Percentiles rank a stretch among this genome's conserved stretches.
Evolutionary conservation across 2,888 invertebrate genomes (phyloP).

Genomic region (Oscheius sp.): DNA sequence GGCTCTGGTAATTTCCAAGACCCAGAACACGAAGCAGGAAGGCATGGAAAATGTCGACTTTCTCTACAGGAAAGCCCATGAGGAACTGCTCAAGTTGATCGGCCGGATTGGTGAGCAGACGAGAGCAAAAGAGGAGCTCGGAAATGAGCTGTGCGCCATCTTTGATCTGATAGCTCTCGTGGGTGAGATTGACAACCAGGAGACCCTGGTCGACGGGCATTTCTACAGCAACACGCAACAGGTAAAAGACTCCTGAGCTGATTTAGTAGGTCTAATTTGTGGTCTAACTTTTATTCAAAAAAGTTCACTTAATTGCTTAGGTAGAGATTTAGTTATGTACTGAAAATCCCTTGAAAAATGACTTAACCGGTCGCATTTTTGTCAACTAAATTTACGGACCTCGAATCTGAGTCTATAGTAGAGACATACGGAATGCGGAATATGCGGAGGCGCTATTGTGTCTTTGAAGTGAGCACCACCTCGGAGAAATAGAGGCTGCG

Average conservation of each 20-base stretch:
- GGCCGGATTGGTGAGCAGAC: background rate
- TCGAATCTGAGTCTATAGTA: no score
- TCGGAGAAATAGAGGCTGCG: no score
- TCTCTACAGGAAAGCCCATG: conserved; percentile 3
- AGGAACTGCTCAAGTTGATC: conserved; percentile 2
- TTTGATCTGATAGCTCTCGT: conserved; percentile 46
- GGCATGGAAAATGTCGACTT: conserved; percentile 24
- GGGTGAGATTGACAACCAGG: conserved; percentile 36
- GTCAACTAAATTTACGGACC: no score
- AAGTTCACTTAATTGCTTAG: no score
- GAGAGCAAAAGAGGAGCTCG: conserved; percentile 5
- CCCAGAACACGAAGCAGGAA: conserved; percentile 14
- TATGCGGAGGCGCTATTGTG: no score
- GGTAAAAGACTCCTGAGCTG: conserved; percentile 27
- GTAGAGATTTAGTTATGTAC: no score
- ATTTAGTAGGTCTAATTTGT: no score
- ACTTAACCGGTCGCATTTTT: no score
- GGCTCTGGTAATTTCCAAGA: conserved; percentile 22
- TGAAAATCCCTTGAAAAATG: no score
- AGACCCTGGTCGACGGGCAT: conserved; percentile 39
- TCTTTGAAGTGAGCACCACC: no score
- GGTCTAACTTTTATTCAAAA: no score
- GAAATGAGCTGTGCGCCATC: conserved; percentile 39
- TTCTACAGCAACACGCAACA: conserved; percentile 47
- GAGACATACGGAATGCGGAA: no score